Evolutionary conservation across 2,113 vertebrate genomes (phyloP), one percentile per base, ranked within the genome.

Genomic region (Phalacrocorax pelagicus): DNA sequence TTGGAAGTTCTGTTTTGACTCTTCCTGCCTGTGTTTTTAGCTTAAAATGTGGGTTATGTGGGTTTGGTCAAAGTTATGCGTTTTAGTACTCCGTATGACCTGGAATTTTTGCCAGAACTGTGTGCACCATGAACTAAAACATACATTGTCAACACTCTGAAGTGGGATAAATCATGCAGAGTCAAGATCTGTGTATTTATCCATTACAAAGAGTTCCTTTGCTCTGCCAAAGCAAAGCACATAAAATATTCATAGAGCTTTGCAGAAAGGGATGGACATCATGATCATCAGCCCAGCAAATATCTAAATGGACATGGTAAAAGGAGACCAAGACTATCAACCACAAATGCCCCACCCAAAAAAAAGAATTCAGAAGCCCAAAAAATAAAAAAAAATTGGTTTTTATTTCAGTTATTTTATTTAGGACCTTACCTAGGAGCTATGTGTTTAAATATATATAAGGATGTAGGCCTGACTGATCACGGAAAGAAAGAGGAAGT

Each of bases 401-500:
- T 49, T 75, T 86, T 32, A 42, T 47, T 87, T 74, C 23, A 58
- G 46, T 62, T 26, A 71, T 38, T 38, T 38, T 52, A 89, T 3
- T 82, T 51, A 42, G n/a, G 18, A 10, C 22, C 11, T 42, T 67
- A 38, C 12, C 13, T 36, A 54, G n/a, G 10, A 78, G 8, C 2
- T 23, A 7, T n/a, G 10, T 27, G 10, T 75, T 75, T 47, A 79
- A 90, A 51, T 75, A 88, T 38, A 38, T 86, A 5, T 66, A 82
- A 82, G 74, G 88, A 95, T 57, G 13, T 58, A 74, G 42, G 81
- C 65, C 59, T 93, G 69, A 91, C 19, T 87, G 46, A 75, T 70
- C 24, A 51, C 22, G 38, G 40, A 74, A 91, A 94, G 15, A 88
- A 87, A 96, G 36, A 82, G 40, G 55, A 97, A 92, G 29, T 44